Conservation (phyloP, 2,888 invertebrate species). For the Beris morrisii region DNA sequence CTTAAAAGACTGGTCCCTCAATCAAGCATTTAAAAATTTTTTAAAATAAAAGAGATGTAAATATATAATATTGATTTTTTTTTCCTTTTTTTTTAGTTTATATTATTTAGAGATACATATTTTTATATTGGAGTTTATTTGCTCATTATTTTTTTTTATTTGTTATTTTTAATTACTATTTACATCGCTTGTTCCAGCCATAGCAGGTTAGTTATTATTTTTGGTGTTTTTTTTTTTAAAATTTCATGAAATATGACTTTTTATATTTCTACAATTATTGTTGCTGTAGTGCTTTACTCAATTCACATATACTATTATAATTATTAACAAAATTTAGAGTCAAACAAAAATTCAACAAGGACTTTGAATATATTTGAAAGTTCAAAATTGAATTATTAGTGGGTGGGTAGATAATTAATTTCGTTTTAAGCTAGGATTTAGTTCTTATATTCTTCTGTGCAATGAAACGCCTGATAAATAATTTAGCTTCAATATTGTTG, state of each 20-base stretch:
- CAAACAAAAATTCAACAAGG: conserved; percentile 26
- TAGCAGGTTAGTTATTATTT: conserved; percentile 2
- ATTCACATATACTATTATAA: background rate
- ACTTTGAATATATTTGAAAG: background rate
- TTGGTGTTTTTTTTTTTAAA: conserved; percentile 3
- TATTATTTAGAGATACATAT: background rate
- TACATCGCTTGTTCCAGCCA: background rate
- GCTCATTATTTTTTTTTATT: conserved; percentile 1
- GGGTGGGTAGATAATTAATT: too few species aligned
- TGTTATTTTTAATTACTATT: background rate
- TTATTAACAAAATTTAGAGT: background rate
- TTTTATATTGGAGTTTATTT: conserved; percentile 1
- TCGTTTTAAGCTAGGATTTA: too few species aligned
- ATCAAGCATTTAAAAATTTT: conserved; percentile 57
- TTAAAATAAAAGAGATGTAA: conserved; percentile 40
- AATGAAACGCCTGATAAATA: too few species aligned
- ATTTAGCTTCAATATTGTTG: too few species aligned
- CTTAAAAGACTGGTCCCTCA: conserved; percentile 59
- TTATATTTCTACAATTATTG: too few species aligned
- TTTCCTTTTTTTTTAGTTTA: conserved; percentile 6
- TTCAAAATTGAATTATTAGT: too few species aligned
- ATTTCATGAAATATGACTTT: conserved; percentile 4
- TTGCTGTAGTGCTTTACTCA: too few species aligned
- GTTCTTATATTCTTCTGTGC: too few species aligned
- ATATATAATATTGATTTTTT: conserved; percentile 39